phyloP scores from a whole-genome alignment of 2,113 vertebrate species.

The Malurus melanocephalus region DNA sequence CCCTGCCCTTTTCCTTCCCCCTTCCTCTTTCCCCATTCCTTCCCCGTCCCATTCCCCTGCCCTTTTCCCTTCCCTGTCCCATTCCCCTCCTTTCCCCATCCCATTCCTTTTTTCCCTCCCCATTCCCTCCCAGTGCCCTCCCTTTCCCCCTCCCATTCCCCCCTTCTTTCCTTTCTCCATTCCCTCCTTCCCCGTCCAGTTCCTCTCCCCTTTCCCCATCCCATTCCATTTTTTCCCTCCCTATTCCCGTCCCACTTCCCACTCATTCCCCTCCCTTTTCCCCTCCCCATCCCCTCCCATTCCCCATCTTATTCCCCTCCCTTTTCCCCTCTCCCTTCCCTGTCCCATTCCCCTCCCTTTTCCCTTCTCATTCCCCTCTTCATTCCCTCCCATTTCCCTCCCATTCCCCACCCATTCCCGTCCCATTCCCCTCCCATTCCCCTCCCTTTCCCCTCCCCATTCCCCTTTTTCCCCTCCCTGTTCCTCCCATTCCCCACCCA shows the following conservation, averaged over 20 bases:
- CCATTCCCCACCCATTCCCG: background rate
- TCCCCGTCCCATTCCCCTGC: background rate
- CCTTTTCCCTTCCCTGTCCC: background rate
- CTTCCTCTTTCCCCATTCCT: background rate
- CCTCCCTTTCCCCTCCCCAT: background rate
- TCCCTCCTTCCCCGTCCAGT: too few relatives aligned
- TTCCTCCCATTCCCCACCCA: background rate
- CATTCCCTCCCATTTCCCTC: too few relatives aligned
- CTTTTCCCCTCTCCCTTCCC: background rate
- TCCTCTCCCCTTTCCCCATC: too few relatives aligned
- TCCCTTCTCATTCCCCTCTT: too few relatives aligned
- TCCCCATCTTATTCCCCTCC: background rate
- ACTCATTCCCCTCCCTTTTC: background rate
- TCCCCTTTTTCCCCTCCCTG: too few relatives aligned
- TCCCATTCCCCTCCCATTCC: too few relatives aligned
- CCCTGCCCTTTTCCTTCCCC: background rate
- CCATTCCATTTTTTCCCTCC: background rate
- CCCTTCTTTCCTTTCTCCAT: too few relatives aligned
- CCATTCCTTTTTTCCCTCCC: too few relatives aligned
- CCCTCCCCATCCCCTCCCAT: background rate
- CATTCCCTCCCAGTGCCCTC: too few relatives aligned
- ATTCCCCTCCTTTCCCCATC: too few relatives aligned
- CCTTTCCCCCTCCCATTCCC: too few relatives aligned
- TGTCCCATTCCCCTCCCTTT: background rate
- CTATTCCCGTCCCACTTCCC: too few relatives aligned